Base-by-base conservation (phyloP, 2,113 vertebrate species). In the Cololabis saira region DNA sequence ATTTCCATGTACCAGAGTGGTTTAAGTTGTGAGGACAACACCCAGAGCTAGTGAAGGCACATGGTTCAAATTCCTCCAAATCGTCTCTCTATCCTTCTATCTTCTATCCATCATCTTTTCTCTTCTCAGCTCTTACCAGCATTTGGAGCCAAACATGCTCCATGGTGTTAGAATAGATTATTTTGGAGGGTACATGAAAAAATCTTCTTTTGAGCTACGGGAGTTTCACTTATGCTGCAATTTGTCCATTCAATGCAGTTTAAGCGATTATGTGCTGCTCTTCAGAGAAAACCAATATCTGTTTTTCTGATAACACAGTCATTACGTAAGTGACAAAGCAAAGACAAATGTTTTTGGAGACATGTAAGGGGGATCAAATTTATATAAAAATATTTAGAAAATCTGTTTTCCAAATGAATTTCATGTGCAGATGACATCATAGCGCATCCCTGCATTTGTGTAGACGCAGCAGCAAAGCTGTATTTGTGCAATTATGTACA, bases 231-330 rank as follows among this genome's bases (percentile, higher is more conserved):
- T 3, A 22, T 16, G 49, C 67, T 78, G 66, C 30, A 67, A 81
- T 84, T 80, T 63, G 50, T 63, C 65, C 50, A 55, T 48, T 19
- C 74, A 52, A 67, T 76, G 66, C 61, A 77, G 72, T 68, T 18
- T 12, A 17, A 9, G 4, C 41, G 54, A 70, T 73, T 80, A 61
- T 72, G 37, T 41, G 56, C 76, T 84, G 56, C 33, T 57, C 57
- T 62, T 72, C 47, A 78, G 56, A 71, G 65, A 43, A 82, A 68
- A 58, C 62, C 58, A 0, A 71, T n/a, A 71, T 81, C 19, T 54
- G 65, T 76, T 56, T 42, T 69, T 50, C 17, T 71, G 27, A 49
- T 77, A 71, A 76, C 64, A 62, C 72, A 60, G 48, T 59, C 59
- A 67, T 52, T 78, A 51, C 53, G 58, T 62, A 49, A 64, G 19